A percentile compares a stretch with the other conserved stretches of the same genome.
These are phyloP conservation scores for Acropternis orthonyx DNA, from an alignment of 2,797 vertebrate genomes.

Conservation along the genomic window DNA sequence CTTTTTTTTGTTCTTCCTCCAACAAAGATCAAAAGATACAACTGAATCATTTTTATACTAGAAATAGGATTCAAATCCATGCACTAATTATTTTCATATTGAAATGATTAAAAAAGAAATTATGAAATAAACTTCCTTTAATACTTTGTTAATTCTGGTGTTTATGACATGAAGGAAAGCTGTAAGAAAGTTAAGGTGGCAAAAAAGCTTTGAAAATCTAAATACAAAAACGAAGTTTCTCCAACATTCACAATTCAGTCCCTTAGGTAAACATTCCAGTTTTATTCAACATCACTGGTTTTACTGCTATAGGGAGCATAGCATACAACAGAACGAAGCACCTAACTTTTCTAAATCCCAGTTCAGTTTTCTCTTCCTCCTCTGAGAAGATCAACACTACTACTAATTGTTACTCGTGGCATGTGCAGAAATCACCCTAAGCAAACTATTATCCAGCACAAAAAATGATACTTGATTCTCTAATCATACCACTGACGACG, in stretches of 20 bases:
- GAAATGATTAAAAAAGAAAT: background rate
- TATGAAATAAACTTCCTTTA: background rate
- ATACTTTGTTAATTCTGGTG: background rate
- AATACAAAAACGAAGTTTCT: background rate
- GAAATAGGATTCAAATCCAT: background rate
- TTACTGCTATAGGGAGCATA: background rate
- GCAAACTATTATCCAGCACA: background rate
- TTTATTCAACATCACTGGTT: background rate
- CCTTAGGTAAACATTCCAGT: background rate
- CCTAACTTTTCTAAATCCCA: background rate
- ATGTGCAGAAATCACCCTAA: background rate
- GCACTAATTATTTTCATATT: background rate
- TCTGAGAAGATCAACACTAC: background rate
- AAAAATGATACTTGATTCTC: background rate
- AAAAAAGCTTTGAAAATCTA: background rate
- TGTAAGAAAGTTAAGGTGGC: background rate
- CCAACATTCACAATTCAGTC: background rate
- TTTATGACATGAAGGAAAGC: background rate
- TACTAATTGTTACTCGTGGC: background rate
- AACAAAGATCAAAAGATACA: background rate
- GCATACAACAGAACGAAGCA: background rate
- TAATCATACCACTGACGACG: background rate
- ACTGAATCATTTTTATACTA: background rate
- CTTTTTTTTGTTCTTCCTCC: background rate
- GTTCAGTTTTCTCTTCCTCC: background rate